Percentiles rank a stretch among this genome's conserved stretches.
Evolutionary conservation across 2,888 invertebrate genomes (phyloP).

Genomic region (Trissolcus brochymenae): DNA sequence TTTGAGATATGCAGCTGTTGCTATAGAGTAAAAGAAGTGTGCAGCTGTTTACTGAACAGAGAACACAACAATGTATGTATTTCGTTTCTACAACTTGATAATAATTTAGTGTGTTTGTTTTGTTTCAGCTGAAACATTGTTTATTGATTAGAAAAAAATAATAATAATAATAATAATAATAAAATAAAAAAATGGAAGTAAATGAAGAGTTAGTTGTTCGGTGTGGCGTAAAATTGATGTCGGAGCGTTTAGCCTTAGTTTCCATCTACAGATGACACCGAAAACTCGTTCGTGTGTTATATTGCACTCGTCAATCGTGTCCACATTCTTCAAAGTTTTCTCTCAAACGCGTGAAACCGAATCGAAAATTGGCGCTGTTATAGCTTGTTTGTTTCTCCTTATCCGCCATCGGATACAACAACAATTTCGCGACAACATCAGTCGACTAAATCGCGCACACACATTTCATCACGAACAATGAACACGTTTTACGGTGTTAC

Average conservation of each 20-base stretch:
- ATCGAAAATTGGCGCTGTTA: conserved; percentile 18
- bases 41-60: too few relatives aligned
- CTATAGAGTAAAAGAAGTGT: too few relatives aligned
- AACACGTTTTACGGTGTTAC: conserved; percentile 13
- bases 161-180: too few relatives aligned
- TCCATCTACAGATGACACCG: conserved; percentile 65
- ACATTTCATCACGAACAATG: not conserved
- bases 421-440: not conserved
- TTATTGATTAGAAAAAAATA: too few relatives aligned
- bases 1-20: too few relatives aligned
- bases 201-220: conserved; percentile 3
- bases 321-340: conserved; percentile 50
- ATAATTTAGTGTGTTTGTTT: too few relatives aligned
- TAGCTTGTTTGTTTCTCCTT: too few relatives aligned
- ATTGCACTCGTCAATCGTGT: conserved; percentile 58
- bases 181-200: too few relatives aligned
- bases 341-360: conserved; percentile 41
- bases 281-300: conserved; percentile 63
- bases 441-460: not conserved
- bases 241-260: conserved; percentile 65
- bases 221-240: conserved; percentile 41
- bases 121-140: too few relatives aligned
- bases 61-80: too few relatives aligned
- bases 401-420: too few relatives aligned
- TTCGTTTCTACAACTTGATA: too few relatives aligned